Base-by-base conservation (phyloP, 92 coral and sea anemone species). In the Montipora capitata region DNA sequence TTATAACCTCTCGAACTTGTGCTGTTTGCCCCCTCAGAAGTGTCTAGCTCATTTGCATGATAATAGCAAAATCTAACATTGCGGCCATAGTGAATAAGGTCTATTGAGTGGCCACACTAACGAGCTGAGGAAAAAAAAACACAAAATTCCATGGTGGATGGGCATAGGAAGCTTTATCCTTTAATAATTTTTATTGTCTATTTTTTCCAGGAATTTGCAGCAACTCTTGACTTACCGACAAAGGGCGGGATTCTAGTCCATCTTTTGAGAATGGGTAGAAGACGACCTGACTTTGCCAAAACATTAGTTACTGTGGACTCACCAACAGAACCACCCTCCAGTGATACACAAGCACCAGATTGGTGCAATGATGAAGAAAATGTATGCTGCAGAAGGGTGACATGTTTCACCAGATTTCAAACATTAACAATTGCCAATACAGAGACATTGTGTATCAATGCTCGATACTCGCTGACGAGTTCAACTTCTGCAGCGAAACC, bases 381-480 rank as follows among this genome's bases (percentile, higher is more conserved):
- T 76, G 16, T 80, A 16, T 91, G 94, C 41, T 91, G 94, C 87
- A 83, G 78, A 11, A 81, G 90, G 74, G 48, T 64, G 12, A 69
- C 69, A 62, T 86, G 94, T 68, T 43, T 86, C 15, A 91, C 94
- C 41, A 38, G 81, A 11, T 80, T 58, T 42, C 38, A 45, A 5
- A 41, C 75, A 6, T 86, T 80, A 91, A 80, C 66, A 87, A 56
- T 12, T 87, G 91, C 64, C 76, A 82, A 12, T 85, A 91, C 59
- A 65, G 91, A 68, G 91, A 87, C n/a, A 78, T 91, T 10, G 7
- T 78, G 86, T 11, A 92, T 92, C 40, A 77, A 78, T 49, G 81
- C 84, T 7, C 57, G 93, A 11, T 88, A 8, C 79, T 90, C 8
- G 92, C 86, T 14, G 95, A 92, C 43, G 92, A 92, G 1, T 89